A percentile compares a stretch with the other conserved stretches of the same genome.
phyloP scores from a whole-genome alignment of 2,113 vertebrate species.

The Oreamnos americanus region DNA sequence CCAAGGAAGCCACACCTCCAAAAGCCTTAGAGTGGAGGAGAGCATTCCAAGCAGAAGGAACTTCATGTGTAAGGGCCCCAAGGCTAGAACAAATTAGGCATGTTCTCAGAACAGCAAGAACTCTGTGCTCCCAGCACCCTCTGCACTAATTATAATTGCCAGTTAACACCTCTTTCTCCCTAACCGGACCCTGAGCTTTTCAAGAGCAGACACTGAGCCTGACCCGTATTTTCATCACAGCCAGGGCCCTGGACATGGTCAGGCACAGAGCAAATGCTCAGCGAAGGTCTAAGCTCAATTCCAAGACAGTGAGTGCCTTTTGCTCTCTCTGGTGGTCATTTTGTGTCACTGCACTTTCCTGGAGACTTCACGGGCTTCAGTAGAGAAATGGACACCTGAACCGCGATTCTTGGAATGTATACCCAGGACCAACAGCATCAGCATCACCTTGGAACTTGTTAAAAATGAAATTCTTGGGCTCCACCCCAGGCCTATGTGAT shows the following conservation, averaged over 20 bases:
- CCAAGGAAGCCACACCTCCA: background rate
- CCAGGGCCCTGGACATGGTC: accelerated
- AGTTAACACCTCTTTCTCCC: background rate
- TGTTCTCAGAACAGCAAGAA: background rate
- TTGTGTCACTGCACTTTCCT: background rate
- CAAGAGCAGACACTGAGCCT: background rate
- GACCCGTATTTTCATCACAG: background rate
- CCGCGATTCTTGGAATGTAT: background rate
- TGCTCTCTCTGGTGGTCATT: constrained; percentile 52
- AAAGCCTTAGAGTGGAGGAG: background rate
- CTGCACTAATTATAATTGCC: background rate
- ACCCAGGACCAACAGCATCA: too few species aligned
- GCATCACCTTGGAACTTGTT: background rate
- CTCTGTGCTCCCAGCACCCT: background rate
- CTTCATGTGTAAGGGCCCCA: background rate
- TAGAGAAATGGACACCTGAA: background rate
- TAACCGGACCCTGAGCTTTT: background rate
- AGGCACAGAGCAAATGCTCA: background rate
- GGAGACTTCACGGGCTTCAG: background rate
- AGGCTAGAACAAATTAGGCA: background rate
- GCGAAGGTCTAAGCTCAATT: background rate
- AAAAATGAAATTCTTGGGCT: background rate
- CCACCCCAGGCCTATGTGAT: background rate
- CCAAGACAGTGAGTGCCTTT: background rate
- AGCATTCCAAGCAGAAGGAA: background rate